Evolutionary conservation across 1,140 invertebrate genomes (phyloP), one percentile per base, ranked within the genome.

Genomic region (Penaeus japonicus): DNA sequence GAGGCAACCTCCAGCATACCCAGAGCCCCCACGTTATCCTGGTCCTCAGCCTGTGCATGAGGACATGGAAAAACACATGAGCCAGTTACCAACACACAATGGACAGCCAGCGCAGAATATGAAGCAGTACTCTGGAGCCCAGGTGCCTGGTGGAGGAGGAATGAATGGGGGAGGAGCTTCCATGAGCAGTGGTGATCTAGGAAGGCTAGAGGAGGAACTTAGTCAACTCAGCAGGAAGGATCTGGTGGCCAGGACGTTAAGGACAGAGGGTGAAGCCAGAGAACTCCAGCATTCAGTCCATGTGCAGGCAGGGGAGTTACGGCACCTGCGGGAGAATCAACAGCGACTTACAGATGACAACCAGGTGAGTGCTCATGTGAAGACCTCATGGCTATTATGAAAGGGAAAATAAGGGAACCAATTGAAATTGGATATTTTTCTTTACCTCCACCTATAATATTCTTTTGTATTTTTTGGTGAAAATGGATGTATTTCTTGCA

Each of bases 281-380:
- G 79, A 80, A 18, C 53, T 81, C 39, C 35, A 73, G 24, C 80
- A 78, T 59, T 24, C 80, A 30, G 55, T 82, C 17, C 79, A 83
- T 57, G 53, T 35, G 4, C 84, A 89, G 65, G 65, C 85, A 24
- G 81, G 80, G 7, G 90, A 90, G 30, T 77, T 90, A 24, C 47
- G 87, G 30, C 85, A 87, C 75, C 79, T 89, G n/a, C 85, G 89
- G 54, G 87, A 90, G 22, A 75, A 85, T 20, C 84, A 89, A 24
- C 85, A 89, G 30, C 75, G 90, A 27, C 87, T 90, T 27, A 90
- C 90, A 27, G 90, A 90, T 81, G 90, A 90, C 81, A 90, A 90
- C 77, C 90, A 90, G 85, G 90, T 90, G 39, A 53, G 89, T 10
- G 24, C 22, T n/a, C 32, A 15, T 24, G 10, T 62, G n/a, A 30